Percentiles rank a stretch among this genome's conserved stretches.
Conservation (phyloP, 2,797 vertebrate species). For the Jordanella pulchra region DNA sequence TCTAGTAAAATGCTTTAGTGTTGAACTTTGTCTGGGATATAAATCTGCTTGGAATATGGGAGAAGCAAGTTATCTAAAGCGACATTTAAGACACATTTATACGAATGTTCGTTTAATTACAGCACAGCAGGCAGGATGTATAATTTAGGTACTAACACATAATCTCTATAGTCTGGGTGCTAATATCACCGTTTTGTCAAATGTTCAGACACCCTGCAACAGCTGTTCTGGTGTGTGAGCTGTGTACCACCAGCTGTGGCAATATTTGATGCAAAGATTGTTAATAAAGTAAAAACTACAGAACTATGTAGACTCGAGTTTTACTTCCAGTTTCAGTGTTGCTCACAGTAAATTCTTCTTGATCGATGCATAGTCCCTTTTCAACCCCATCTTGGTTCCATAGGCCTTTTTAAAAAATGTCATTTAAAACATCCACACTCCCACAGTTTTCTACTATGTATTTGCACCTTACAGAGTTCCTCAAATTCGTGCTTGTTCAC, state of each 20-base stretch:
- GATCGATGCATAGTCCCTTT: neutral
- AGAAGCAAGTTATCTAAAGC: neutral
- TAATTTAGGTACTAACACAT: neutral
- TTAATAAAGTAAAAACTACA: slow-evolving; percentile 1
- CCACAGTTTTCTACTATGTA: neutral
- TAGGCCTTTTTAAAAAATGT: neutral
- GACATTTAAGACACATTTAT: neutral
- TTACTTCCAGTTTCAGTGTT: slow-evolving; percentile 1
- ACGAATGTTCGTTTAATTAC: neutral
- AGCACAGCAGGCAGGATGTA: neutral
- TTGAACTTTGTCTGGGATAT: neutral
- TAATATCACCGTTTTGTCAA: neutral
- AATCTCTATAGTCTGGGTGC: neutral
- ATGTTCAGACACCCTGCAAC: neutral
- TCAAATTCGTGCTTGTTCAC: neutral
- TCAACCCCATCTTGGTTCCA: neutral
- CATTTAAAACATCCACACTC: neutral
- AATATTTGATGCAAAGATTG: slow-evolving; percentile 1
- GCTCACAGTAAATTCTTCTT: neutral
- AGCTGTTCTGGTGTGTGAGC: neutral
- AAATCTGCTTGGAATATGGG: neutral
- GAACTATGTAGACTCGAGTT: neutral
- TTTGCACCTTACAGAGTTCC: neutral
- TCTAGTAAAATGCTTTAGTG: neutral
- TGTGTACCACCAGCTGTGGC: neutral